A percentile compares a stretch with the other conserved stretches of the same genome.
Evolutionary conservation across 1,140 invertebrate species (phyloP).

Genomic region (Radopholus similis): DNA sequence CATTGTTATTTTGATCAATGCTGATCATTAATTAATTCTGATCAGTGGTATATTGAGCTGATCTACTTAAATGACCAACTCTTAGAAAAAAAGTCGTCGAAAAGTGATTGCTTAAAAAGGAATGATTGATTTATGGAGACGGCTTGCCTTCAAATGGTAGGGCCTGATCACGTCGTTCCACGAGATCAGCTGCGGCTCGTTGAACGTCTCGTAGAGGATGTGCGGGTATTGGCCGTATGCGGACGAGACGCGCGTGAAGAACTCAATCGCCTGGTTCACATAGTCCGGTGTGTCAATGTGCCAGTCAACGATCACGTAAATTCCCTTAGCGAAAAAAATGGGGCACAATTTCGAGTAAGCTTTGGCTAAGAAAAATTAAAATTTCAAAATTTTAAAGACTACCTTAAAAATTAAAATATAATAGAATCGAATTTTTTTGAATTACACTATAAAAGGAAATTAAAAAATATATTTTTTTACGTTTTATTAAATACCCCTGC

Average conservation of each 20-base stretch:
- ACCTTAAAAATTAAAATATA: neutral
- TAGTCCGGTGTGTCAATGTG: no score
- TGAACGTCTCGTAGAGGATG: constrained; percentile 20
- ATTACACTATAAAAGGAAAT: no score
- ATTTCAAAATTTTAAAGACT: neutral
- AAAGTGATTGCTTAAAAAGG: no score
- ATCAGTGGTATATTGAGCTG: no score
- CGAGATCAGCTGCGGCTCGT: constrained; percentile 9
- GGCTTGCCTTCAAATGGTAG: constrained; percentile 2
- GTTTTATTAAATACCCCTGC: no score
- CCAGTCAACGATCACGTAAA: no score
- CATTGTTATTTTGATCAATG: neutral
- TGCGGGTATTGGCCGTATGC: constrained; percentile 20
- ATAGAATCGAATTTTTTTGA: neutral
- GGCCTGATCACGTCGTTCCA: constrained; percentile 4
- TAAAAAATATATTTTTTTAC: no score
- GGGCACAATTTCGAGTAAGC: neutral
- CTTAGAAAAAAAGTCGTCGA: no score
- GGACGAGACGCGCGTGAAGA: constrained; percentile 6
- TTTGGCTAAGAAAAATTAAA: neutral
- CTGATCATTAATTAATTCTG: no score
- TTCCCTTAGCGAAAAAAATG: no score
- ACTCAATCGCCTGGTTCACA: no score
- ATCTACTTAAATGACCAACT: no score
- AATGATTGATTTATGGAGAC: neutral